Base-by-base conservation (phyloP, 2,797 vertebrate genomes). In the Falco concolor region DNA sequence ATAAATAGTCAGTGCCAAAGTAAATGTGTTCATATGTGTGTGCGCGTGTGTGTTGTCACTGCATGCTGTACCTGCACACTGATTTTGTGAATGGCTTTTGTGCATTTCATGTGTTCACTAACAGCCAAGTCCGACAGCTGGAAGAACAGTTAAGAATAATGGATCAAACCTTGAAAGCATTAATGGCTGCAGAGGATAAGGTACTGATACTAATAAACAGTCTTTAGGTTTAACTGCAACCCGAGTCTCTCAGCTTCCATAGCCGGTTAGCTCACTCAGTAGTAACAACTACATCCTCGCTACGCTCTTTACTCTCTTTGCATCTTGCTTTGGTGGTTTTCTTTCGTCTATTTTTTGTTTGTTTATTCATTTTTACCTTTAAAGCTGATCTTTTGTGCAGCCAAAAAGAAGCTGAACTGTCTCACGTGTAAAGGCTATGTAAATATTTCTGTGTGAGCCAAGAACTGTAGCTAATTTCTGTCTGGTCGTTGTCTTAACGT, bases 151-250 rank as follows among this genome's bases (percentile, higher is more conserved):
- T 98, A 97, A 98, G 98, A 97, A 98, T 98, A 98, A 98, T 98
- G 99, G 99, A 99, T 98, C 99, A 99, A 98, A 98, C 98, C 98
- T 98, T 98, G 98, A 99, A 99, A 99, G 99, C 99, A 96, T 98
- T 99, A 98, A 98, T 98, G 98, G 98, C 98, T 97, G 97, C 99
- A 88, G 98, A 98, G 96, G 97, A 97, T 97, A 98, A 99, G 99
- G 99, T 99, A 99, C 98, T 98, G 96, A 97, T 95, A 93, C 98
- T 98, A 98, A 95, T 95, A 84, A 97, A 91, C 95, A 95, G 96
- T 96, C 96, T 76, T 86, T 96, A 97, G 97, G 97, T 96, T 97
- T 98, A 97, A 97, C 97, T 89, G 95, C 97, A 96, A 96, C 93
- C 95, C 93, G 65, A 84, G 64, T 76, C 96, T 97, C 97, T 96